Base-by-base conservation (phyloP, 1,140 invertebrate genomes). In the Aphelinus atriplicis region DNA sequence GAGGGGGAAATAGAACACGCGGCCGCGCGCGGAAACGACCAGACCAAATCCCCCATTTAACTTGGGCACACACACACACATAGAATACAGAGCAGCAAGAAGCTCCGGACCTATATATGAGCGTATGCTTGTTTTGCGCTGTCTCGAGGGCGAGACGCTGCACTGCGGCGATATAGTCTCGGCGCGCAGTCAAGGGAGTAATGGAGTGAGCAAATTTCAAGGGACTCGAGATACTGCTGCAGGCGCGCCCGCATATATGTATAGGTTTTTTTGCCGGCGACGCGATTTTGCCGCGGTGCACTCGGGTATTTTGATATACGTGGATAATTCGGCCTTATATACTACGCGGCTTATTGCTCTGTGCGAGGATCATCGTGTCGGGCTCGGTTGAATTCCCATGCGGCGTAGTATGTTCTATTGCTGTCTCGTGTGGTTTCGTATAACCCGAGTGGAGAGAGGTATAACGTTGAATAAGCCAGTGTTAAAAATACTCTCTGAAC, bases 21-120 rank as follows among this genome's bases (percentile, higher is more conserved):
- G 7, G 7, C 42, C 48, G 57, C 26, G 60, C 60, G 43, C 43
- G 43, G 2, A 3, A 2, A 46, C 43, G 61, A 45, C 61, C 43
- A 71, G 51, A 64, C 70, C 56, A 64, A 63, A 71, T 64, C 53
- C 61, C 10, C 70, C 51, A 62, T 71, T 71, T 64, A 71, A 63
- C 61, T 64, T 2, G 45, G 10, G 65, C 43, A n/a, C 5, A 26
- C 26, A 26, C 26, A 26, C 26, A 26, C 26, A 26, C 26, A 26
- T 26, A 26, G 26, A 0, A 26, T 26, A 26, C 26, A 26, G 26
- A 26, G 26, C 26, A 26, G 26, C 0, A 26, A 26, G 26, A 26
- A 26, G 26, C 26, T 26, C 26, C 26, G 26, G 26, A 26, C 26
- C 26, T 26, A 26, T 26, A 26, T 26, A 26, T 26, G 26, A 26